Conservation (phyloP, 2,113 vertebrate species). For the Myrmophylax atrothorax region DNA sequence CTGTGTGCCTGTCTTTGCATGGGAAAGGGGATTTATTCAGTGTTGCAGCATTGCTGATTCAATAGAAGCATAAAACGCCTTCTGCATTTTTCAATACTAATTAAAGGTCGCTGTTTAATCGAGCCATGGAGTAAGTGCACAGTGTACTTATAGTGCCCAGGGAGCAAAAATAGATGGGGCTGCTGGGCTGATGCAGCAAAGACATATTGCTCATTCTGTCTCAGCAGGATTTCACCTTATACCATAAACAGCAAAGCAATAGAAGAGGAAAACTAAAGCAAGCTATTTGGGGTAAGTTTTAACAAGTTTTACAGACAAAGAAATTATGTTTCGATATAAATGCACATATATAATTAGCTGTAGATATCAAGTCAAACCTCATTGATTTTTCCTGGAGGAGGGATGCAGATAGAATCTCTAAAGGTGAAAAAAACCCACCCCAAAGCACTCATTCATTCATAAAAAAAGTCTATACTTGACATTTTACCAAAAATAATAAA, state of each 20-base stretch:
- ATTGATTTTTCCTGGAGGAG: conserved; percentile 31
- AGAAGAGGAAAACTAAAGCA: background rate
- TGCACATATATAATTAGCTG: background rate
- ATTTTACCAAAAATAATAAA: background rate
- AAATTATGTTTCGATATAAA: background rate
- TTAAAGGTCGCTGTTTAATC: background rate
- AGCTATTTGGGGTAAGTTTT: background rate
- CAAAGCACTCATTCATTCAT: background rate
- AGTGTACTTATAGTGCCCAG: background rate
- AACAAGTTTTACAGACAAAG: background rate
- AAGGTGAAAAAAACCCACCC: background rate
- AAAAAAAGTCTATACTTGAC: background rate
- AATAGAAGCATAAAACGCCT: background rate
- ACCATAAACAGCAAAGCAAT: background rate
- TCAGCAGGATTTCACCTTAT: background rate
- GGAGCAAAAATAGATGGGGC: conserved; percentile 30
- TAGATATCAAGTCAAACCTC: background rate
- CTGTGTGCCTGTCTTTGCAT: background rate
- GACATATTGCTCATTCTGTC: background rate
- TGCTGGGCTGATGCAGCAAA: conserved; percentile 42
- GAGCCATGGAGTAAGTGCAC: background rate
- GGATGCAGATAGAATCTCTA: background rate
- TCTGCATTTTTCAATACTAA: conserved; percentile 32
- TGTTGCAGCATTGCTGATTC: background rate
- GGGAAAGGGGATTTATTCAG: background rate